Base-by-base conservation (phyloP, 1,140 invertebrate genomes). In the Drosophila arizonae region DNA sequence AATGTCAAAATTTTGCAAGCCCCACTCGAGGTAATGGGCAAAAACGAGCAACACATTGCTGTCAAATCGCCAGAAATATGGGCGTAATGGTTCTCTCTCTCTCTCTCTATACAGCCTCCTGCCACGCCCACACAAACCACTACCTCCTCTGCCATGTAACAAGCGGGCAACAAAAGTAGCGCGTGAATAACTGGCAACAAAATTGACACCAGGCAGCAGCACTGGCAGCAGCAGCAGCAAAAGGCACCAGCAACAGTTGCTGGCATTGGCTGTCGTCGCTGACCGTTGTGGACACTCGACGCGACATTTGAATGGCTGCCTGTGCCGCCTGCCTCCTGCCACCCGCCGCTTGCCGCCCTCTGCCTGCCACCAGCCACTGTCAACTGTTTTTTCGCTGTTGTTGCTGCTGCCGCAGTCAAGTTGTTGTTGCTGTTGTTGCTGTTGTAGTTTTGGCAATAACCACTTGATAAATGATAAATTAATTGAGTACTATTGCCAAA, bases 391-490 rank as follows among this genome's bases (percentile, higher is more conserved):
- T 30, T 30, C 28, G 62, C 58, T 69, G 45, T 51, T 64, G 67
- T 36, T 63, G 6, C 8, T 30, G 26, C 2, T 28, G 33, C 8
- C 9, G 33, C 33, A 36, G 33, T 36, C 33, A 36, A 36, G 77
- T 41, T 71, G 60, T 10, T 65, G 63, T 56, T 60, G 33, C 4
- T 60, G 48, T 43, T 60, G 57, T 26, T 78, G 36, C 28, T 62
- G 45, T 66, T 80, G 68, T 61, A 65, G 73, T 73, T 80, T 62
- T 70, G 67, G 79, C 79, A 75, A 66, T 78, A 81, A 77, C 78
- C 78, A 78, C 75, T 86, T 86, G 82, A 86, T 87, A 86, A 86
- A 86, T 82, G 82, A 81, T 87, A 81, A 87, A 86, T 87, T 87
- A 87, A 86, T 86, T 87, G 82, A 81, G 72, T 69, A 69, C 43